Base-by-base conservation (phyloP, 1,140 invertebrate species). In the Drosophila repletoides region DNA sequence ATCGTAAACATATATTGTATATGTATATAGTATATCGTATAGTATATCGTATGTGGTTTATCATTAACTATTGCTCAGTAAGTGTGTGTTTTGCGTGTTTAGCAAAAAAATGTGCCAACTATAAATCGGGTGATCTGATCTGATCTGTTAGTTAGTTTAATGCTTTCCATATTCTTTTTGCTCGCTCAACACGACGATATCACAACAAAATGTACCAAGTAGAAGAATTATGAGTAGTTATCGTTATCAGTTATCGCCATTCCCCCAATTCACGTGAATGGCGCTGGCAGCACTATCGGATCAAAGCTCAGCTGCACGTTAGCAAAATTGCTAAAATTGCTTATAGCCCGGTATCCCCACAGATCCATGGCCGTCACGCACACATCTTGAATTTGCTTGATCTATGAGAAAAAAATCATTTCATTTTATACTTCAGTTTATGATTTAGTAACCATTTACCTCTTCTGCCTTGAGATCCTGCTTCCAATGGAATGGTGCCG, bases 401-500 rank as follows among this genome's bases (percentile, higher is more conserved):
- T 90, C 89, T 90, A 6, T 6, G 51, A 63, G 5, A 26, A 12
- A 26, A n/a, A 43, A 26, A 38, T 34, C 1, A 12, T 43, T 74
- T 55, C 48, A 36, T 10, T 41, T 10, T 7, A 34, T 1, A 34
- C 15, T 12, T 15, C 19, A 10, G 14, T 29, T 58, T 1, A 1
- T 10, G 2, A 17, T 19, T 10, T 1, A 2, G 3, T 0, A 21
- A 2, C 1, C 0, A 31, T 59, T 17, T 15, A 96, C 93, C 88
- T 95, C 94, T 5, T 93, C 92, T 46, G 92, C 94, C 56, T 93
- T 92, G 22, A 97, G 91, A 74, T 96, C 94, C 34, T 92, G 93
- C 65, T 94, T 94, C 96, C 96, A 97, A 84, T 95, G 95, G 88
- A 96, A 97, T 56, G 96, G 95, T 46, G 95, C 94, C 15, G 92